Evolutionary conservation across 2,113 vertebrate species (phyloP).

Genomic region (Turnix velox): DNA sequence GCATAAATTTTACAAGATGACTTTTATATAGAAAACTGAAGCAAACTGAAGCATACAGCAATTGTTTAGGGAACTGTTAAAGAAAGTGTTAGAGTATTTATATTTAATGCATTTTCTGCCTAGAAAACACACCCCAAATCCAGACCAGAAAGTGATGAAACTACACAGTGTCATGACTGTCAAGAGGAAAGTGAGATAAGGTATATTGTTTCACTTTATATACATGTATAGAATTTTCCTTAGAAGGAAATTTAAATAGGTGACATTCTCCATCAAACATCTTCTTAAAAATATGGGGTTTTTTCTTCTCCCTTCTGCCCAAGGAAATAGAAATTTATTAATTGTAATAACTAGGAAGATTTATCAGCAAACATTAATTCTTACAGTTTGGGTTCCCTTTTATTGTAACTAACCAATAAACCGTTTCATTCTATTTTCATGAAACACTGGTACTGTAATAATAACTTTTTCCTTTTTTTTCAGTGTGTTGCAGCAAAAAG

Average conservation of each 20-base stretch:
- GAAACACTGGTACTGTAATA: not conserved
- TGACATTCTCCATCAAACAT: not conserved
- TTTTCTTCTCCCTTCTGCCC: not conserved
- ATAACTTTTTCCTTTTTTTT: constrained; percentile 38
- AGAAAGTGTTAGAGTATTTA: not conserved
- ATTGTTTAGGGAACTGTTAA: not conserved
- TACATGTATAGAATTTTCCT: not conserved
- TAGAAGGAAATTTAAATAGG: not conserved
- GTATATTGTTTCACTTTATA: constrained; percentile 53
- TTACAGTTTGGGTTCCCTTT: not conserved
- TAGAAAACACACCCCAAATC: constrained; percentile 75
- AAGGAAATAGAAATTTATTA: not conserved
- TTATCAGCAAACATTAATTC: not conserved
- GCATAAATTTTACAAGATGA: not conserved
- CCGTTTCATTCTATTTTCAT: not conserved
- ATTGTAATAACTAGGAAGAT: not conserved
- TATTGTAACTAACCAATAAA: not conserved
- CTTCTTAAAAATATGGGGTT: not conserved
- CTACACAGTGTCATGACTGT: constrained; percentile 61
- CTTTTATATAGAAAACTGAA: not conserved
- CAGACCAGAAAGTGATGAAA: constrained; percentile 65
- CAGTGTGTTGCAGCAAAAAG: constrained; percentile 80
- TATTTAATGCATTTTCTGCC: constrained; percentile 31
- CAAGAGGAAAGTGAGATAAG: constrained; percentile 81
- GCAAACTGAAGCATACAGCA: not conserved